Conservation (phyloP, 2,888 invertebrate genomes). For the Heterodera filipjevi region DNA sequence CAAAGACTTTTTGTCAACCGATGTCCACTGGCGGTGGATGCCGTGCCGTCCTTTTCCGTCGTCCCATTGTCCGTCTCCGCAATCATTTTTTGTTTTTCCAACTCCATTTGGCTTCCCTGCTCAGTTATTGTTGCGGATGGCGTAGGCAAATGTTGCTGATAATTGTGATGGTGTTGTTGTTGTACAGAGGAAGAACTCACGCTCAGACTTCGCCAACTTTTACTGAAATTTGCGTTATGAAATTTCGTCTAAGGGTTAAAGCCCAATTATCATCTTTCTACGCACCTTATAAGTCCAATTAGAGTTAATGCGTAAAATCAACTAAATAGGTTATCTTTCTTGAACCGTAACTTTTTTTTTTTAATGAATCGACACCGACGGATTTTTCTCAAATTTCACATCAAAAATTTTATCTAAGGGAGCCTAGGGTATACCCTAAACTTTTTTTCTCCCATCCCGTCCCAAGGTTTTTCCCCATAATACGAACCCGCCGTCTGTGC, state of each 20-base stretch:
- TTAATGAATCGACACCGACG: too few relatives aligned
- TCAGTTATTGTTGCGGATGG: not conserved
- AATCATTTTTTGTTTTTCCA: not conserved
- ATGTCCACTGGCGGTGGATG: not conserved
- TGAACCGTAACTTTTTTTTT: too few relatives aligned
- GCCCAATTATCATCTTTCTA: too few relatives aligned
- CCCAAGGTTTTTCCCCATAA: not conserved
- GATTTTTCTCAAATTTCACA: too few relatives aligned
- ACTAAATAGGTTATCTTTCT: too few relatives aligned
- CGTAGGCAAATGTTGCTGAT: not conserved
- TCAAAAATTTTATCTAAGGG: too few relatives aligned
- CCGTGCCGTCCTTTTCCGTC: too few relatives aligned
- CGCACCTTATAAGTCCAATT: too few relatives aligned
- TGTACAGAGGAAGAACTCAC: not conserved
- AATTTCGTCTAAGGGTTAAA: too few relatives aligned
- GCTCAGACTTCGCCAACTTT: not conserved
- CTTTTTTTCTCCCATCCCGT: not conserved
- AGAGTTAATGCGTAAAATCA: too few relatives aligned
- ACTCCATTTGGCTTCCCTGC: not conserved
- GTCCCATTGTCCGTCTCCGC: not conserved
- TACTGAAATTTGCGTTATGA: not conserved
- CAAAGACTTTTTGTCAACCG: slow-evolving; percentile 2
- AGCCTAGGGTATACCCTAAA: too few relatives aligned
- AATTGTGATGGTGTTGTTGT: not conserved
- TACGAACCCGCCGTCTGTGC: slow-evolving; percentile 14